Base-by-base conservation (phyloP, 1,140 invertebrate species). In the Harpegnathos saltator region DNA sequence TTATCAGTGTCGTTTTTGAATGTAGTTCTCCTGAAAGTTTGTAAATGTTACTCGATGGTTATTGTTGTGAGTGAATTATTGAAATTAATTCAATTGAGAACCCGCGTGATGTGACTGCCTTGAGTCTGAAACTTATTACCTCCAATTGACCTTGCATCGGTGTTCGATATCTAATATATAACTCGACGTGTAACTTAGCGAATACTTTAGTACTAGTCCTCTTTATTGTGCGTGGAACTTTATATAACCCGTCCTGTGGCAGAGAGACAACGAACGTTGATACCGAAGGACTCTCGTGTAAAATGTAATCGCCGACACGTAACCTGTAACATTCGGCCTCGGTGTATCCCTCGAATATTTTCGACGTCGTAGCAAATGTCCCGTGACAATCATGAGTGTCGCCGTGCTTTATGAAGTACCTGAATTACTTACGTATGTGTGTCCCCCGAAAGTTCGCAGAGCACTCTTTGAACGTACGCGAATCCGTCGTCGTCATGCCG, bases 1-100 rank as follows among this genome's bases (percentile, higher is more conserved):
- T 78, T 90, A 90, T 93, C 85, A 85, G 68, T 92, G 91, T 92
- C 89, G 89, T 93, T 91, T 44, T 88, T 90, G 89, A 92, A 92
- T 92, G 92, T 92, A 91, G 90, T 90, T 90, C 52, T 82, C 82
- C 81, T 91, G 71, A 82, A 90, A 87, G 85, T 91, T 84, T 91
- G 85, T 91, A 74, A 89, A 68, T 92, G 91, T 92, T 83, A 89
- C 56, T 92, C 83, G 69, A 89, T 92, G 90, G 89, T 91, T 89
- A 89, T 82, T 91, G 90, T 91, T 92, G 85, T 89, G 73, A 89
- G 85, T 84, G 87, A 87, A 85, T 89, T 85, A 82, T 83, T 65
- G 15, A 81, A 63, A 72, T 82, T 85, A 73, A 88, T 29, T 65
- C 63, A 50, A 65, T 66, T 66, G 17, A 59, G 61, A 71, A 84